Evolutionary conservation across 2,888 invertebrate species (phyloP).

Genomic region (Synergus laeviventris): DNA sequence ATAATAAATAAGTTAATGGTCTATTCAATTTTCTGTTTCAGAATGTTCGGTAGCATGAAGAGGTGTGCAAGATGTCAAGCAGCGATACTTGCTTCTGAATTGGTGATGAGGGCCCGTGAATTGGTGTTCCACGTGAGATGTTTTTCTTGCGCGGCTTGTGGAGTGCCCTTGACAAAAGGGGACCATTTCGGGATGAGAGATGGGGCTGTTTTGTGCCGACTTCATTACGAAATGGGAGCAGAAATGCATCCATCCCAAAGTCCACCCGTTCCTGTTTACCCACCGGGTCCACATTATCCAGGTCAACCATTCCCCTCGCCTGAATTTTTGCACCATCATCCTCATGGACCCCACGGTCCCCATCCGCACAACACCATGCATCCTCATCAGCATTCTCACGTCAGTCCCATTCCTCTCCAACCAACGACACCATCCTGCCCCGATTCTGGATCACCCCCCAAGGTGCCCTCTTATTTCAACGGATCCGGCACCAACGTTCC

Average conservation of each 20-base stretch:
- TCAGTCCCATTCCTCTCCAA: slow-evolving; percentile 77
- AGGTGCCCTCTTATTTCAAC: slow-evolving; percentile 79
- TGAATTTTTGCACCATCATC: slow-evolving; percentile 75
- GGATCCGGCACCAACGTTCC: slow-evolving; percentile 78
- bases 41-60: slow-evolving; percentile 90
- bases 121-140: slow-evolving; percentile 96
- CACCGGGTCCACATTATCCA: slow-evolving; percentile 75
- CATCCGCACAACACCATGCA: slow-evolving; percentile 64
- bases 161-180: slow-evolving; percentile 91
- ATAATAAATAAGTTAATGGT: neutral
- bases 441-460: slow-evolving; percentile 70
- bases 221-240: slow-evolving; percentile 81
- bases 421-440: slow-evolving; percentile 80
- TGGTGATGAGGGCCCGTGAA: slow-evolving; percentile 96
- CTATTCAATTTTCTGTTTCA: slow-evolving; percentile 77
- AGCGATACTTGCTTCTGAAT: slow-evolving; percentile 91
- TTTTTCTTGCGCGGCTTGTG: slow-evolving; percentile 94
- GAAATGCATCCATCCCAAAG: slow-evolving; percentile 73
- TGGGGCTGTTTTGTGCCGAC: slow-evolving; percentile 91
- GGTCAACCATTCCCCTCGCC: slow-evolving; percentile 79
- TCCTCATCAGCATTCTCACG: slow-evolving; percentile 75
- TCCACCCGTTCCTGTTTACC: slow-evolving; percentile 73
- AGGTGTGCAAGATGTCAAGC: slow-evolving; percentile 93
- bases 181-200: slow-evolving; percentile 96
- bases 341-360: slow-evolving; percentile 72